Conservation (phyloP, 1,140 invertebrate genomes). For the Scaptomyza pallida region DNA sequence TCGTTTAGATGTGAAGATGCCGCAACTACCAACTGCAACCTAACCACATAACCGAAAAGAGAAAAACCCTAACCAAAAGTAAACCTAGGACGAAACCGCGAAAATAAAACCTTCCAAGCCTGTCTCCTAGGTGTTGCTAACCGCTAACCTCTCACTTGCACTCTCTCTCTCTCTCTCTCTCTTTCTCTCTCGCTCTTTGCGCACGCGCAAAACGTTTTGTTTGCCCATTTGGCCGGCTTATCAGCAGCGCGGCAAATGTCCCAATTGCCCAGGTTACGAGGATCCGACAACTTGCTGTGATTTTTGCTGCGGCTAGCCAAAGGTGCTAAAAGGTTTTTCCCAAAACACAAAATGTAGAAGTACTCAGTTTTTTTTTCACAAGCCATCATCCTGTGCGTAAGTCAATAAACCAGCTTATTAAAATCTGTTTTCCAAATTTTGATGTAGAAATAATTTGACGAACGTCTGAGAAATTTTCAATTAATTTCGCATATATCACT, state of each 20-base stretch:
- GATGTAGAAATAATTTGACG: background rate
- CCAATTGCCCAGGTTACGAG: constrained; percentile 15
- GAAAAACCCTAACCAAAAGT: constrained; percentile 12
- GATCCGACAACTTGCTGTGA: constrained; percentile 63
- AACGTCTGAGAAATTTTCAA: background rate
- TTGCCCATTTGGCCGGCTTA: constrained; percentile 44
- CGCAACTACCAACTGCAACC: constrained; percentile 47
- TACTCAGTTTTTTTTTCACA: no score
- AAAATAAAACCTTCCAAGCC: constrained; percentile 12
- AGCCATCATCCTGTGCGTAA: background rate
- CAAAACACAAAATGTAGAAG: constrained; percentile 13
- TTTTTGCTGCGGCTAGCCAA: constrained; percentile 56
- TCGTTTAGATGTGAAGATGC: constrained; percentile 60
- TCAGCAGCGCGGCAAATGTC: constrained; percentile 42
- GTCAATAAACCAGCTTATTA: constrained; percentile 10
- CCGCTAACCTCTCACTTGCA: constrained; percentile 5
- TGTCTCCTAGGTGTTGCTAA: constrained; percentile 51
- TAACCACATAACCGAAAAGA: background rate
- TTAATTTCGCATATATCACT: constrained; percentile 1
- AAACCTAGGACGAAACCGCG: constrained; percentile 33
- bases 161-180: constrained; percentile 4
- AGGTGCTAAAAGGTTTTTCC: constrained; percentile 80
- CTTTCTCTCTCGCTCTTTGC: background rate
- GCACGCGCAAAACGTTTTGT: constrained; percentile 37
- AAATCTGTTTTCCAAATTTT: background rate